Conservation (phyloP, 2,888 invertebrate genomes). For the Pseudolycoriella hygida region DNA sequence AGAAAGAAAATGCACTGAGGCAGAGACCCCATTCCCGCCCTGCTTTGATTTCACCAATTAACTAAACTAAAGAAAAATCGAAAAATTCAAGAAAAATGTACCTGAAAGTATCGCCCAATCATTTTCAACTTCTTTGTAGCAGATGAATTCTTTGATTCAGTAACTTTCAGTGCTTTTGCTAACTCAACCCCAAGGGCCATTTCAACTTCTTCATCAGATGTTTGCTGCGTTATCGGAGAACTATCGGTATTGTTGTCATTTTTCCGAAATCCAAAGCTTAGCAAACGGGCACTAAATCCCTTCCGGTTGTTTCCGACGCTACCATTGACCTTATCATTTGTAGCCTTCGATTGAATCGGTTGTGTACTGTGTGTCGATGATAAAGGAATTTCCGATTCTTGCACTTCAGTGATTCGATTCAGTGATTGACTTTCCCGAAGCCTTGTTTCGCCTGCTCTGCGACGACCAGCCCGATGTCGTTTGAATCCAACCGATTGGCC, state of each 20-base stretch:
- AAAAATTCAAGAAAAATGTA: constrained; percentile 27
- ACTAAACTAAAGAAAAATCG: background rate
- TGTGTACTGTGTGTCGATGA: constrained; percentile 1
- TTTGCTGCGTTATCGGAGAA: background rate
- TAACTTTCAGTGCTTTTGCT: constrained; percentile 24
- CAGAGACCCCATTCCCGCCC: background rate
- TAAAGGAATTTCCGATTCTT: constrained; percentile 38
- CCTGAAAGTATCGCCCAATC: constrained; percentile 48
- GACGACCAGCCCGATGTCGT: constrained; percentile 35
- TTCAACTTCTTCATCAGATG: constrained; percentile 23
- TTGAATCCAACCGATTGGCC: constrained; percentile 17
- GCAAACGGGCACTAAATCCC: constrained; percentile 13
- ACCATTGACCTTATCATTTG: background rate
- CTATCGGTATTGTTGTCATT: constrained; percentile 3
- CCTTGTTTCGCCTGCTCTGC: constrained; percentile 42
- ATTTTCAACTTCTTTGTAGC: constrained; percentile 38
- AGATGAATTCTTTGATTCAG: constrained; percentile 23
- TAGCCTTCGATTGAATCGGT: too few relatives aligned
- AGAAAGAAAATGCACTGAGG: background rate
- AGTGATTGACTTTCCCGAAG: constrained; percentile 69
- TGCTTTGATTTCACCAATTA: too few relatives aligned
- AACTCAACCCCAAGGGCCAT: constrained; percentile 26
- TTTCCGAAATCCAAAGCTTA: constrained; percentile 12
- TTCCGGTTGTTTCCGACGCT: constrained; percentile 10
- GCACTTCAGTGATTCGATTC: constrained; percentile 72